Evolutionary conservation across 2,888 invertebrate genomes (phyloP), one percentile per base, ranked within the genome.

Genomic region (Eristalis intricaria): DNA sequence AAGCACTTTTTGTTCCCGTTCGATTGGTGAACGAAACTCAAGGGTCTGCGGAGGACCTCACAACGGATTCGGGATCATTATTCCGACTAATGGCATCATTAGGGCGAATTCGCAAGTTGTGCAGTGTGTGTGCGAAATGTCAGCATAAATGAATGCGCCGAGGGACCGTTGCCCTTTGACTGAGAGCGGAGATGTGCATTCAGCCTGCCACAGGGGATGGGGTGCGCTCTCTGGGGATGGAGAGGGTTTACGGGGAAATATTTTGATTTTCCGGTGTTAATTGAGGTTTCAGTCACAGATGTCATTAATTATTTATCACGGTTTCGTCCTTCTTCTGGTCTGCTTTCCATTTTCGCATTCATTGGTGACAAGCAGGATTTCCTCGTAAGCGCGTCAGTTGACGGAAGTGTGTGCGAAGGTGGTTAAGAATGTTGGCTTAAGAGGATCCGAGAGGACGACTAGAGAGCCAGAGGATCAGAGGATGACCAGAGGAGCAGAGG

Each of bases 21-120:
- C 38, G 38, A 38, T 56, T 71, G 66, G 32, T 68, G 60, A 73
- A 81, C 56, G 70, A 68, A 84, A 75, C 29, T 84, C 73, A 76
- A 87, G 84, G 73, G 87, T 87, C 50, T 87, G 87, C 76, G 87
- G 87, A 87, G 80, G 87, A 87, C 87, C 87, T 87, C 87, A 87
- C 87, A 79, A 69, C 74, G 66, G 38, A 84, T 35, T 80, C 32
- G 71, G 73, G 61, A 66, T 56, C 75, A 79, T 87, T 76, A 76
- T 76, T 76, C 66, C 83, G 60, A 73, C 84, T 84, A 87, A 86
- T 86, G 78, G 83, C 70, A 86, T 86, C 86, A 86, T 86, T 83
- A 86, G 74, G 75, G 66, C 76, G 50, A 26, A 84, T 84, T 87
- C 84, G 84, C 87, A 87, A 87, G 60, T 79, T 43, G 83, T 32